Base-by-base conservation (phyloP, 1,140 invertebrate species). In the Panonychus citri region DNA sequence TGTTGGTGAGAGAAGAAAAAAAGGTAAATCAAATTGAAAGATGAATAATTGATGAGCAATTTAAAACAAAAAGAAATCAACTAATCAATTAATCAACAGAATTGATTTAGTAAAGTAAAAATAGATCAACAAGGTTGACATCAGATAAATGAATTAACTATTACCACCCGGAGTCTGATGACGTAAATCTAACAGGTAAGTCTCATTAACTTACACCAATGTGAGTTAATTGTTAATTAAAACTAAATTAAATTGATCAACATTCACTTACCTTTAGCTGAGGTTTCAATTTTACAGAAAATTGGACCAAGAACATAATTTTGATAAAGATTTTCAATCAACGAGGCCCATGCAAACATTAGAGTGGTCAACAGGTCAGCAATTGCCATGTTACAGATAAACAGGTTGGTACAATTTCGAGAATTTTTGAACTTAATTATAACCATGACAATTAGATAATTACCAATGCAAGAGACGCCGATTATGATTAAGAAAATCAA, bases 251-350 rank as follows among this genome's bases (percentile, higher is more conserved):
- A 17, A 40, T 40, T 40, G 39, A 3, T 3, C 30, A 34, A n/a
- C 10, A 21, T 2, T 46, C 15, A 30, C 63, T 69, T 67, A 78
- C 79, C 76, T 66, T 81, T 76, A 3, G 80, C 62, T 59, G 78
- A 78, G 12, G 77, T 81, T 65, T 83, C 81, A 55, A 77, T 67
- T 60, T 76, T 75, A 62, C 81, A 83, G 13, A 79, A 80, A 40
- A 79, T 68, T 10, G 69, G 67, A 13, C 78, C 79, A 34, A 87
- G 71, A 57, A 82, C 74, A 66, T 77, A 85, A 62, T 81, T 80
- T 67, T 83, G 81, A 51, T 17, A 51, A 25, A 28, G n/a, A 51
- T 51, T 30, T n/a, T 39, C 15, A 3, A 39, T 3, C 13, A 34
- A 26, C 19, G 53, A 17, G 28, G 53, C 30, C 53, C 53, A 54